Base-by-base conservation (phyloP, 1,140 invertebrate genomes). In the Drosophila setifemur region DNA sequence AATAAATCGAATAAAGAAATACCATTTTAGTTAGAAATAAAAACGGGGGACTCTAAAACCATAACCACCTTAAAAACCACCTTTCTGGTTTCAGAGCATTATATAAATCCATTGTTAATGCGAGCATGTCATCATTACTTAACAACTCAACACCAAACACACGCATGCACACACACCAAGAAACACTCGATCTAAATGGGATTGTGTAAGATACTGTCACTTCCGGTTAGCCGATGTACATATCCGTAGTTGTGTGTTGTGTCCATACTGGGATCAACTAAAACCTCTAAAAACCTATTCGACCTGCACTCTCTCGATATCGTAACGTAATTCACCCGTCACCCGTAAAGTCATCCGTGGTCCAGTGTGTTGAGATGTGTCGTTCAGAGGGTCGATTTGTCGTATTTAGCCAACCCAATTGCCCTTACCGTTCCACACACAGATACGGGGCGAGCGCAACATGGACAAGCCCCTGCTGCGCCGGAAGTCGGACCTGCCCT, bases 401-500 rank as follows among this genome's bases (percentile, higher is more conserved):
- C n/a, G n/a, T 71, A 39, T 60, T 35, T 70, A 35, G 54, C 74
- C 77, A 63, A 81, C 67, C n/a, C 63, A 72, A 60, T 63, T 48
- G 39, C 53, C 50, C 53, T 50, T 55, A 39, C 61, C 79, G 66
- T 74, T 55, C 58, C 73, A 57, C 50, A 39, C 73, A 77, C 76
- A 87, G 83, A 72, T 87, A 57, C 83, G 83, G 18, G 83, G 83
- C 18, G 83, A 88, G 71, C 92, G 91, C 75, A 95, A 95, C 91
- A 95, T 94, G 90, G 95, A 95, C 53, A 97, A 97, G 91, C 96
- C 96, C 19, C 92, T 98, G 68, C 92, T 98, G 35, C 94, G 97
- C 90, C 95, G 97, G 90, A 99, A 98, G 92, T 98, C 97, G 9
- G 97, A 98, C 91, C 92, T 98, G 90, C 97, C 97, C 19, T 95